Base-by-base conservation (phyloP, 2,888 invertebrate genomes). In the Molanna angustata region DNA sequence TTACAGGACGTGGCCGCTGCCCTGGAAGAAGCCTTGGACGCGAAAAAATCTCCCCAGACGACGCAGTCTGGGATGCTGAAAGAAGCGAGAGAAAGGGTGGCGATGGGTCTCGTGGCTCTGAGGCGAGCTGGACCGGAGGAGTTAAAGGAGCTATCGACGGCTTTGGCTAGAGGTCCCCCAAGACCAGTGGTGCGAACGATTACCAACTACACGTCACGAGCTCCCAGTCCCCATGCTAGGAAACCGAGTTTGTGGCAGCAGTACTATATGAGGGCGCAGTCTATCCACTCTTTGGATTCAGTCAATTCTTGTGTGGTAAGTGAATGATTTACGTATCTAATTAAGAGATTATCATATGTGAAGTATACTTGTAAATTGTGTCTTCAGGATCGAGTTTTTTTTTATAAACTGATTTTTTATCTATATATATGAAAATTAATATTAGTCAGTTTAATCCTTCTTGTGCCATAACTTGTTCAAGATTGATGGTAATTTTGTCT, bases 161-260 rank as follows among this genome's bases (percentile, higher is more conserved):
- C 56, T 37, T 13, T 58, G 4, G 21, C 58, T 2, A 22, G 51
- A 27, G 51, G 47, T n/a, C 58, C 58, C 18, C 47, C 58, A 3
- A 35, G 44, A n/a, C 49, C 58, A 27, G 40, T 48, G 11, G 45
- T 51, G 4, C 47, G 50, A 7, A 20, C 50, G 9, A 18, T 43
- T 3, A 40, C 53, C 14, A 18, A 47, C 2, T 44, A 45, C 9
- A 18, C 52, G 1, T 7, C 46, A n/a, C 39, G 54, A 16, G 39
- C 56, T 11, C 56, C 58, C 4, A 51, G 56, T 14, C 56, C 53
- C 7, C 52, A 56, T 14, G 37, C 58, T 11, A 52, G 51, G 19
- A 58, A 58, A 22, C 58, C 58, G 3, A 58, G 58, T 31, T 49
- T 56, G 1, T 58, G 58, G 58, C 54, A 56, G 40, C 58, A 58